Percentiles rank a stretch among this genome's conserved stretches.
These are phyloP conservation scores for Campoletis raptor DNA, from an alignment of 2,888 invertebrate species.

Conservation along the genomic window DNA sequence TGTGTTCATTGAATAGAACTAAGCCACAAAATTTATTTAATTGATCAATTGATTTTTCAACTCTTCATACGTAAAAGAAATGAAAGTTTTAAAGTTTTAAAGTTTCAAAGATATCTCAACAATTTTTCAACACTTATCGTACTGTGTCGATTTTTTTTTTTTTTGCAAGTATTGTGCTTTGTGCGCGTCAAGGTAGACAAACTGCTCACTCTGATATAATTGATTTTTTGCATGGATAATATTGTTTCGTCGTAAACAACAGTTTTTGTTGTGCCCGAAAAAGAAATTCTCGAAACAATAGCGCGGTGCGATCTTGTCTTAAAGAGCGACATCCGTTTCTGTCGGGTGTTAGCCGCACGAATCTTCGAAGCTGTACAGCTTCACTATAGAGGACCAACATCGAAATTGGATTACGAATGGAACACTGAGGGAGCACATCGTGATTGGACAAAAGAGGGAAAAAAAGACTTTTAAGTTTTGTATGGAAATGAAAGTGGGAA, in stretches of 20 bases:
- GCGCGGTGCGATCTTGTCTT: constrained; percentile 5
- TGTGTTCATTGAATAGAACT: background rate
- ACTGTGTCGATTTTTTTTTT: too few species aligned
- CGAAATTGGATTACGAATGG: constrained; percentile 62
- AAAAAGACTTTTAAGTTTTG: constrained; percentile 40
- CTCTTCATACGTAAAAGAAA: too few species aligned
- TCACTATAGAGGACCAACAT: constrained; percentile 32
- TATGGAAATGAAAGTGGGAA: constrained; percentile 61
- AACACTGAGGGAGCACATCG: constrained; percentile 27
- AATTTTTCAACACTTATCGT: too few species aligned
- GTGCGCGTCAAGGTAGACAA: background rate
- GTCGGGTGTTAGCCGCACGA: constrained; percentile 15
- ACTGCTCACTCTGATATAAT: background rate
- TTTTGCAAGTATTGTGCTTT: background rate
- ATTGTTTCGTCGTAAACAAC: background rate
- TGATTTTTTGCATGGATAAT: background rate
- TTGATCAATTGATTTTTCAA: background rate
- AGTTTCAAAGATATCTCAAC: too few species aligned
- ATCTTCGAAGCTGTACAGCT: constrained; percentile 48
- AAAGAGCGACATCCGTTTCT: constrained; percentile 55
- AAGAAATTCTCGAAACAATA: background rate
- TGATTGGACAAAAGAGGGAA: constrained; percentile 35
- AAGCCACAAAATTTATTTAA: background rate
- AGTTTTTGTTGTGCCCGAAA: background rate
- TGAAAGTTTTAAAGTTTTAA: too few species aligned